Evolutionary conservation across 2,797 vertebrate genomes (phyloP).

Genomic region (Eleutherodactylus coqui): DNA sequence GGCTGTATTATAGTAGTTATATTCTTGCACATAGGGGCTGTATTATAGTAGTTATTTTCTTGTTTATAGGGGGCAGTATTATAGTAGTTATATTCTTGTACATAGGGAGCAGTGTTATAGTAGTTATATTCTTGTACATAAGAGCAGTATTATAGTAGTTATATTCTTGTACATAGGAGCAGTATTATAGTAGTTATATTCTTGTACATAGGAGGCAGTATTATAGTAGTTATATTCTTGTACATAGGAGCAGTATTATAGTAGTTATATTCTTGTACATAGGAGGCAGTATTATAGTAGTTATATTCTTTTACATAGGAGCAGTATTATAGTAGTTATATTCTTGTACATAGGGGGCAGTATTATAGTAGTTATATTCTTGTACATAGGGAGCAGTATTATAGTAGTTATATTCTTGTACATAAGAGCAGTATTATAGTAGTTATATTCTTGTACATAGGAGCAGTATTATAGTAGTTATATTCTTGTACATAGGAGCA

Average conservation of each 20-base stretch:
- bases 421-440: background rate
- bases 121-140: background rate
- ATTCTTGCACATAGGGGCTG: no score
- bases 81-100: constrained; percentile 1
- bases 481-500: background rate
- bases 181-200: background rate
- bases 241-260: background rate
- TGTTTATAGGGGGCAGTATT: background rate
- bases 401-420: constrained; percentile 11
- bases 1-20: no score
- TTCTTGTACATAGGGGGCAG: no score
- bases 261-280: constrained; percentile 3
- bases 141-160: constrained; percentile 2
- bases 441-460: background rate
- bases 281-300: background rate
- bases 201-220: background rate
- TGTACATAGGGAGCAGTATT: background rate
- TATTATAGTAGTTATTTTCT: no score
- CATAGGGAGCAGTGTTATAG: background rate
- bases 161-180: background rate
- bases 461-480: background rate
- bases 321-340: background rate
- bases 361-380: no score
- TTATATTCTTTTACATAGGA: background rate
- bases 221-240: background rate